A percentile compares a stretch with the other conserved stretches of the same genome.
phyloP scores from a whole-genome alignment of 2,797 vertebrate genomes.

The Odontamblyopus lacepedii region DNA sequence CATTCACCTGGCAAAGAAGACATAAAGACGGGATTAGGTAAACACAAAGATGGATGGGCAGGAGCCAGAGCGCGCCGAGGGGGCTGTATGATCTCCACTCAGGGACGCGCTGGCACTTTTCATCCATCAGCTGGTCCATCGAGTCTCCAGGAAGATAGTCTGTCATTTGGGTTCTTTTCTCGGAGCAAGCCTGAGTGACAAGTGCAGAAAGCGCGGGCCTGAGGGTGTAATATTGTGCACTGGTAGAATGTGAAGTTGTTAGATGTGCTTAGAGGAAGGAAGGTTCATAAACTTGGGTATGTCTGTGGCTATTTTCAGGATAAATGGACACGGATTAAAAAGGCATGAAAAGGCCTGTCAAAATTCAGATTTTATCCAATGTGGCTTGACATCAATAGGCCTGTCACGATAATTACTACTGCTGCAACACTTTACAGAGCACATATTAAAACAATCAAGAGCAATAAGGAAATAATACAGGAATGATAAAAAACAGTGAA shows the following conservation, averaged over 20 bases:
- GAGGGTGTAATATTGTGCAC: neutral
- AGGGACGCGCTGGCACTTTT: constrained; percentile 38
- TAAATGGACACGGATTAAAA: neutral
- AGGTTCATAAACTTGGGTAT: neutral
- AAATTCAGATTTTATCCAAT: no score
- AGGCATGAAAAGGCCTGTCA: neutral
- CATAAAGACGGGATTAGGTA: constrained; percentile 19
- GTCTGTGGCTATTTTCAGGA: neutral
- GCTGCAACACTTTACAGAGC: no score
- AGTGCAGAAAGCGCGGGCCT: constrained; percentile 17
- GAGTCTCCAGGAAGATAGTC: constrained; percentile 73
- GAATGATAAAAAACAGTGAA: no score
- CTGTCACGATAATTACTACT: no score
- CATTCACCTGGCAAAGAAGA: constrained; percentile 65
- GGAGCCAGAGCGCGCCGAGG: neutral
- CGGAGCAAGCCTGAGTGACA: constrained; percentile 30
- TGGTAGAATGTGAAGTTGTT: neutral
- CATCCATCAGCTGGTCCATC: constrained; percentile 63
- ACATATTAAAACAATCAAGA: no score
- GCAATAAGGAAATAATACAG: no score
- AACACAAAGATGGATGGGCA: constrained; percentile 29
- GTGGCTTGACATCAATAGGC: no score
- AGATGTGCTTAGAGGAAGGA: neutral
- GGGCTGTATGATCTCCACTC: neutral
- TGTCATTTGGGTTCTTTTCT: constrained; percentile 24